These are phyloP conservation scores for Ammospiza caudacuta DNA, from an alignment of 2,113 vertebrate species.

Conservation along the genomic window DNA sequence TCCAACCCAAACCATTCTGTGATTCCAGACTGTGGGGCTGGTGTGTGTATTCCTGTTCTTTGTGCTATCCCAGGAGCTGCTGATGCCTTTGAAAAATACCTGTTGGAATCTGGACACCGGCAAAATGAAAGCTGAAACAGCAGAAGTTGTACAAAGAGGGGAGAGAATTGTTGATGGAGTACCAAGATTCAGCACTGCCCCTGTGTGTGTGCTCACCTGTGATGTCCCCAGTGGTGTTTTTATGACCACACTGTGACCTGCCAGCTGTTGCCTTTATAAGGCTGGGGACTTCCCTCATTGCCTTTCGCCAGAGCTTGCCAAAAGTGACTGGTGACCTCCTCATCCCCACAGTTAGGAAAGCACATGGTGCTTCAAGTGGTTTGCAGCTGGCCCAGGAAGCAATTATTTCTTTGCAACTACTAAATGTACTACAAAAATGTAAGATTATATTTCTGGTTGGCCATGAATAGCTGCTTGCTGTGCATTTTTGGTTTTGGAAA, in stretches of 20 bases:
- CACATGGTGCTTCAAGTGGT: background rate
- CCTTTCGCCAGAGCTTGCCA: background rate
- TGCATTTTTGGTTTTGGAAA: background rate
- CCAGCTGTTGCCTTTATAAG: background rate
- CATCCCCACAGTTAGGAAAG: background rate
- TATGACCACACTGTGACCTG: background rate
- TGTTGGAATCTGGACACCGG: background rate
- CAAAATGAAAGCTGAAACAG: background rate
- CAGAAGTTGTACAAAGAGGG: background rate
- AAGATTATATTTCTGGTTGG: background rate
- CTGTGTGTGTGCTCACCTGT: background rate
- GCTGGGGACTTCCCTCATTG: background rate
- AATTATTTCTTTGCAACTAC: background rate
- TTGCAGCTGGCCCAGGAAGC: background rate
- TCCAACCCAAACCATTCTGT: too few relatives aligned
- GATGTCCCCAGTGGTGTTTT: background rate
- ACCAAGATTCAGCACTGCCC: background rate
- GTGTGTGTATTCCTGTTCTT: background rate
- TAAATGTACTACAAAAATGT: background rate
- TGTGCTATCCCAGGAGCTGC: background rate
- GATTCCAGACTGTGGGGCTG: background rate
- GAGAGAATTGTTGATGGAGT: rapidly evolving
- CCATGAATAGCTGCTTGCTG: background rate
- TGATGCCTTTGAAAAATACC: background rate
- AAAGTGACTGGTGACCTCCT: background rate